These are phyloP conservation scores for Dolichotis patagonum DNA, from an alignment of 2,113 vertebrate genomes.

Conservation along the genomic window DNA sequence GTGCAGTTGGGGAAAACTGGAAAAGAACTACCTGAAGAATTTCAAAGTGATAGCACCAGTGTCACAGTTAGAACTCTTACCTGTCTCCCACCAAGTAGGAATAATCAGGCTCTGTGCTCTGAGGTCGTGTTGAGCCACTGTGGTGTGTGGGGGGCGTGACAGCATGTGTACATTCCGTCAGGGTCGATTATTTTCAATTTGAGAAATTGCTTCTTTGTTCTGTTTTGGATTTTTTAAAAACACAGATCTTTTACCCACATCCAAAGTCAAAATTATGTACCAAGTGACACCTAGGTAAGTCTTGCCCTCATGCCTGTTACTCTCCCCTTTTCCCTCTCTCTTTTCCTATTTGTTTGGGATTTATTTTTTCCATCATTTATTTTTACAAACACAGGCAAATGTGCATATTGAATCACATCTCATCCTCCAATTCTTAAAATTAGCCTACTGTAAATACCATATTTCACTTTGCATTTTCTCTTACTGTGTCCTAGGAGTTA, in stretches of 20 bases:
- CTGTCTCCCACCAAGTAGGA: not conserved
- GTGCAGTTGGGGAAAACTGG: not conserved
- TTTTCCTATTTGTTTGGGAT: not conserved
- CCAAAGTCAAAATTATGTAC: not conserved
- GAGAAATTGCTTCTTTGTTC: not conserved
- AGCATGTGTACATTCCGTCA: not conserved
- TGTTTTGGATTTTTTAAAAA: not conserved
- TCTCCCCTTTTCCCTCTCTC: not conserved
- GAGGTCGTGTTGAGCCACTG: not conserved
- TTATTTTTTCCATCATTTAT: not conserved
- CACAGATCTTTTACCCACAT: not conserved
- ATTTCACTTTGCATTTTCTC: not conserved
- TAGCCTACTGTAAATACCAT: not conserved
- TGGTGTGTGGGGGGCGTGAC: not conserved
- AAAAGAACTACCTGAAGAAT: not conserved
- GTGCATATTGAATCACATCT: not conserved
- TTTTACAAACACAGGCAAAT: not conserved
- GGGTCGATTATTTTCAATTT: not conserved
- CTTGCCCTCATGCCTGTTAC: not conserved
- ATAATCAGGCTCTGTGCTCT: not conserved
- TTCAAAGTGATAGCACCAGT: not conserved
- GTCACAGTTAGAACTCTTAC: not conserved
- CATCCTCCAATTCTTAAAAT: not conserved
- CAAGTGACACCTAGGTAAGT: not conserved
- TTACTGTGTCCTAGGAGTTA: not conserved